phyloP scores from a whole-genome alignment of 2,113 vertebrate species.

The Peromyscus leucopus region DNA sequence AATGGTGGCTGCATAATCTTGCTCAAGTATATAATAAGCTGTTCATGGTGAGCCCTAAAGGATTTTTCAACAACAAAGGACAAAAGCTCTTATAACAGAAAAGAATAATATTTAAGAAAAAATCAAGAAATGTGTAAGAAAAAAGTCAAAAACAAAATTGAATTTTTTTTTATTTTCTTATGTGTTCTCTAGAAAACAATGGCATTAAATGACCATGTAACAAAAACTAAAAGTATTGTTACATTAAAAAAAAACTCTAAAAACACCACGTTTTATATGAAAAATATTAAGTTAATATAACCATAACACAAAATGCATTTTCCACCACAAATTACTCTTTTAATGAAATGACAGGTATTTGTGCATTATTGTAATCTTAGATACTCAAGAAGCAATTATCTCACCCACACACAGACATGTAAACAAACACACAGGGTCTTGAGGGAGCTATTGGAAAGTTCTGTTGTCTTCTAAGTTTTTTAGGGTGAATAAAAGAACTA shows the following conservation, averaged over 20 bases:
- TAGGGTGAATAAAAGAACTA: not conserved
- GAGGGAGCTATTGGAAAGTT: not conserved
- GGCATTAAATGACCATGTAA: not conserved
- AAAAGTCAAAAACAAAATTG: slow-evolving; percentile 51
- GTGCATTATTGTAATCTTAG: slow-evolving; percentile 33
- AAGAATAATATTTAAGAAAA: slow-evolving; percentile 1
- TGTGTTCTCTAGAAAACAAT: not conserved
- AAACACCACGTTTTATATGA: not conserved
- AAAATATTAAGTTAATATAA: not conserved
- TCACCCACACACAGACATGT: not conserved
- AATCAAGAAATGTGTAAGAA: not conserved
- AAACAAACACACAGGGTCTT: not conserved
- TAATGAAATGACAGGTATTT: not conserved
- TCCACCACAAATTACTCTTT: not conserved
- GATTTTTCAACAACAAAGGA: not conserved
- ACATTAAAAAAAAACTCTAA: not conserved
- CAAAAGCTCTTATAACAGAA: slow-evolving; percentile 15
- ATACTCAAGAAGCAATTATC: slow-evolving; percentile 3
- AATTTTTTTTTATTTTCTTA: slow-evolving; percentile 12
- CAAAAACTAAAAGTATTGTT: slow-evolving; percentile 44
- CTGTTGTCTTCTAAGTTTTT: not conserved
- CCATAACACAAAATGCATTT: slow-evolving; percentile 33
- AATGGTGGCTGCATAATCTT: not conserved
- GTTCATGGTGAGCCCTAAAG: not conserved
- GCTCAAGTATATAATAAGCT: not conserved